Base-by-base conservation (phyloP, 2,888 invertebrate genomes). In the Ceraclea dissimilis region DNA sequence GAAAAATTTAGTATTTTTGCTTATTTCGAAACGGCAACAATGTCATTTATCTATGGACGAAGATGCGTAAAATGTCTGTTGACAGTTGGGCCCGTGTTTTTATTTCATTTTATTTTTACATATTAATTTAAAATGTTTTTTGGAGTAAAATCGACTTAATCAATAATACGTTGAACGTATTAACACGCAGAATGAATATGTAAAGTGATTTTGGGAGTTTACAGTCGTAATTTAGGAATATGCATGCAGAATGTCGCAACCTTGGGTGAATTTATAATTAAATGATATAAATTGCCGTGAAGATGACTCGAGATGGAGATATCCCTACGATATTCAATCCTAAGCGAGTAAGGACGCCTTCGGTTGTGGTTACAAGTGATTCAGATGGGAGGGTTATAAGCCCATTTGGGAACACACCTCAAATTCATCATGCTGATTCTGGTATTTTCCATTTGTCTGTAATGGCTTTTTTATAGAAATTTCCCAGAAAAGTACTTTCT, bases 301-400 rank as follows among this genome's bases (percentile, higher is more conserved):
- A 56, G 33, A 85, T 85, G 85, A 84, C 82, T 63, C 78, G 84
- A 64, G 85, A 85, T 79, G 85, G 84, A 66, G 88, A 88, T 71
- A 82, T 89, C 73, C 85, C 88, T 63, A 88, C 88, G 63, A 89
- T 89, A 68, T 89, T 89, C 73, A 88, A 89, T 73, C 89, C 88
- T 47, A 83, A 83, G 68, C 77, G 84, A 63, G 83, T 82, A 56
- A 79, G 84, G 60, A 79, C 85, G 58, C 85, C 85, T 62, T 83
- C 84, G 54, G 85, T 85, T 63, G 84, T 85, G 66, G 82, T 86
- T 63, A 59, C 59, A 10, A 54, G 71, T 70, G 58, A 72, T 71
- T 58, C 59, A 16, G 57, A 59, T 56, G 59, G 60, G 34, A 44
- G 59, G 48, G 52, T 59, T 39, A 59, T 55, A 64, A 71, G 62